A percentile compares a stretch with the other conserved stretches of the same genome.
These are phyloP conservation scores for Rhopalosiphum maidis DNA, from an alignment of 1,140 invertebrate genomes.

Conservation along the genomic window DNA sequence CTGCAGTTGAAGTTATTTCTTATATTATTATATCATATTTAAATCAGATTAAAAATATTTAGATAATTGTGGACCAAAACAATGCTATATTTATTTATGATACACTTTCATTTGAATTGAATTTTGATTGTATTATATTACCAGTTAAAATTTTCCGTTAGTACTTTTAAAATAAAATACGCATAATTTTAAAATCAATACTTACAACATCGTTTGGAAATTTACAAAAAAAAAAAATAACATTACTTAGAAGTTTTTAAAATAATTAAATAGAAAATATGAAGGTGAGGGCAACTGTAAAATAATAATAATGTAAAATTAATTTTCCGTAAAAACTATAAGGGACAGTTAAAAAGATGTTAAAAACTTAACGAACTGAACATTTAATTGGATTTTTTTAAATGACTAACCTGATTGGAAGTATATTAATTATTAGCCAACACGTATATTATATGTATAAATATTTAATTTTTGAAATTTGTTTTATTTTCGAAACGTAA, in stretches of 20 bases:
- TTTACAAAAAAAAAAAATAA: not conserved
- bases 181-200: too few species aligned
- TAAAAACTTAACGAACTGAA: not conserved
- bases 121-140: too few species aligned
- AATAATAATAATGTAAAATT: not conserved
- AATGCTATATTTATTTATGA: too few species aligned
- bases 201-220: not conserved
- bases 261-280: not conserved
- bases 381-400: not conserved
- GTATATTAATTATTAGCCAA: not conserved
- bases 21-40: too few species aligned
- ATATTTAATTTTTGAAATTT: not conserved
- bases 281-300: not conserved
- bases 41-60: too few species aligned
- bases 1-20: too few species aligned
- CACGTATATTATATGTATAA: not conserved
- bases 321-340: not conserved
- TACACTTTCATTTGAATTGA: too few species aligned
- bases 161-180: too few species aligned
- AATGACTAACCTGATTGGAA: not conserved
- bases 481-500: not conserved
- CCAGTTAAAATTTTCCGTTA: too few species aligned
- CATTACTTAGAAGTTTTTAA: not conserved
- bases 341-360: not conserved
- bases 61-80: too few species aligned